Percentiles rank a stretch among this genome's conserved stretches.
Evolutionary conservation across 2,888 invertebrate genomes (phyloP).

Genomic region (Latheticus oryzae): DNA sequence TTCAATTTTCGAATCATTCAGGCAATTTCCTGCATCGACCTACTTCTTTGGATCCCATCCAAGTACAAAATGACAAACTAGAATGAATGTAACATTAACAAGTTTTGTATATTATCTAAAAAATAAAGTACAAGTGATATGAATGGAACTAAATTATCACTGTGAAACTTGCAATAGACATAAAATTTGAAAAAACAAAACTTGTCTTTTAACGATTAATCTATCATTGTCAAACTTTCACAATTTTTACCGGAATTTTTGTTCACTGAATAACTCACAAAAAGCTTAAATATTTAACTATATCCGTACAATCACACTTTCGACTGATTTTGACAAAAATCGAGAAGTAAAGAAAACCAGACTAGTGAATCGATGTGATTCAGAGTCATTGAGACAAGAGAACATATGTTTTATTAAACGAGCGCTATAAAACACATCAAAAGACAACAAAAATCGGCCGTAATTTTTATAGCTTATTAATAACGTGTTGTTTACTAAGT

Average conservation of each 20-base stretch:
- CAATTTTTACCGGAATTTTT: slow-evolving; percentile 18
- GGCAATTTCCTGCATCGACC: slow-evolving; percentile 3
- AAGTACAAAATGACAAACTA: slow-evolving; percentile 1
- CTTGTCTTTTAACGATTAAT: too few relatives aligned
- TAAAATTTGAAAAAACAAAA: too few relatives aligned
- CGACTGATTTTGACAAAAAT: slow-evolving; percentile 15
- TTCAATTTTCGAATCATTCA: slow-evolving; percentile 9
- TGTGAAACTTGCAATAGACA: too few relatives aligned
- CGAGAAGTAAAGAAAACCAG: slow-evolving; percentile 3
- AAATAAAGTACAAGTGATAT: too few relatives aligned
- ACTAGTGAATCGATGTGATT: slow-evolving; percentile 8
- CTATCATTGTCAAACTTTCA: too few relatives aligned
- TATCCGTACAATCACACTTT: slow-evolving; percentile 18
- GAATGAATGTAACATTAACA: too few relatives aligned
- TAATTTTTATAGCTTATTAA: slow-evolving; percentile 35
- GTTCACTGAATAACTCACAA: slow-evolving; percentile 13
- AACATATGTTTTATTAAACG: slow-evolving; percentile 29
- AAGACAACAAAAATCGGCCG: slow-evolving; percentile 30
- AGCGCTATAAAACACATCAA: slow-evolving; percentile 29
- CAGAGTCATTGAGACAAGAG: slow-evolving; percentile 15
- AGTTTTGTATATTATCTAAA: too few relatives aligned
- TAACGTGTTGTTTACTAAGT: slow-evolving; percentile 32
- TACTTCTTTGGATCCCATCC: slow-evolving; percentile 10
- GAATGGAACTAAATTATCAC: too few relatives aligned
- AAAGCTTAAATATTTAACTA: slow-evolving; percentile 15